These are phyloP conservation scores for Cistogaster globosa DNA, from an alignment of 2,888 invertebrate species.

Conservation along the genomic window DNA sequence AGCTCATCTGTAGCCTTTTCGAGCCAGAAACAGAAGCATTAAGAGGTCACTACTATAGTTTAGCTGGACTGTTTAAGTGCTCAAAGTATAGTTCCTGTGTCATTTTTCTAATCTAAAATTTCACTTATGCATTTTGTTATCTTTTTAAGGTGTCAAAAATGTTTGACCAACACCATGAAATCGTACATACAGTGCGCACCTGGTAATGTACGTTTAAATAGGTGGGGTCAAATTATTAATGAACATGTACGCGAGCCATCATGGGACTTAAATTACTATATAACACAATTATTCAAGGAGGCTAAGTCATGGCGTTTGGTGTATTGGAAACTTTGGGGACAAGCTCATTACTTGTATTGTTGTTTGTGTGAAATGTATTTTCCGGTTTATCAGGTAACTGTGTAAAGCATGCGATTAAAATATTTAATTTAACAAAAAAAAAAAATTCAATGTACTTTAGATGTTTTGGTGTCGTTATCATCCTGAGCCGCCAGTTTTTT, in stretches of 20 bases:
- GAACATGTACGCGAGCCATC: constrained; percentile 88
- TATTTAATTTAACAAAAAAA: neutral
- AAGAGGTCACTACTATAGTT: constrained; percentile 91
- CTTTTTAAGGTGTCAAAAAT: constrained; percentile 86
- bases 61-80: constrained; percentile 91
- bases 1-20: constrained; percentile 90
- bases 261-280: constrained; percentile 93
- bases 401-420: neutral
- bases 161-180: constrained; percentile 88
- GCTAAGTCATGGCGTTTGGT: constrained; percentile 94
- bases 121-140: neutral
- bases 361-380: constrained; percentile 90
- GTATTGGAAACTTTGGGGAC: constrained; percentile 97
- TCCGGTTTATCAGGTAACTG: constrained; percentile 86
- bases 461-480: constrained; percentile 93
- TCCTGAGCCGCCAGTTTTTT: constrained; percentile 89
- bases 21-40: constrained; percentile 90
- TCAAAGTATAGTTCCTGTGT: constrained; percentile 79
- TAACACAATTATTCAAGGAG: constrained; percentile 89
- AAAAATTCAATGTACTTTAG: constrained; percentile 78
- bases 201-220: constrained; percentile 88
- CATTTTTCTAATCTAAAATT: neutral
- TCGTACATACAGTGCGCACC: constrained; percentile 89
- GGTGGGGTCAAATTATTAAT: constrained; percentile 88
- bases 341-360: constrained; percentile 93